These are phyloP conservation scores for Microdon myrmicae DNA, from an alignment of 2,888 invertebrate species.

Conservation along the genomic window DNA sequence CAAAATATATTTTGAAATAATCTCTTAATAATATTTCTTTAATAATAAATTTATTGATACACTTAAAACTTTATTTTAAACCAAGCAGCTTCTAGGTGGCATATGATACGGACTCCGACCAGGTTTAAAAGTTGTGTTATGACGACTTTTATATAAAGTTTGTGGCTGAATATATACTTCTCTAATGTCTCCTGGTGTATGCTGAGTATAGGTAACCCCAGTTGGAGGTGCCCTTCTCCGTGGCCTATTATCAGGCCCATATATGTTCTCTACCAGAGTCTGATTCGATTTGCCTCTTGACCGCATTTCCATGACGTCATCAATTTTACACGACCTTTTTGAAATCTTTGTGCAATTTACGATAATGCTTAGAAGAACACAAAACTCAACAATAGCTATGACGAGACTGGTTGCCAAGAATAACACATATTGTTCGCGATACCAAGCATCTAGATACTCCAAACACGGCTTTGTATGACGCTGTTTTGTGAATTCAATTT, in stretches of 20 bases:
- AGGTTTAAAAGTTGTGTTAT: constrained; percentile 63
- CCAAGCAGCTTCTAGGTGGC: constrained; percentile 61
- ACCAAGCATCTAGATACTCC: constrained; percentile 78
- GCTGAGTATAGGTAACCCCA: not conserved
- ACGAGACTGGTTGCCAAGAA: constrained; percentile 75
- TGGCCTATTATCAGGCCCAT: constrained; percentile 60
- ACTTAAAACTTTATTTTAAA: constrained; percentile 48
- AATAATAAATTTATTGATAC: not conserved
- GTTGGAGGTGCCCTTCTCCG: constrained; percentile 37
- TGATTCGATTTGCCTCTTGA: constrained; percentile 57
- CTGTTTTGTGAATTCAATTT: constrained; percentile 59
- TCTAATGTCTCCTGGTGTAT: constrained; percentile 57
- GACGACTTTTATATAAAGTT: constrained; percentile 62
- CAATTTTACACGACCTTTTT: constrained; percentile 53
- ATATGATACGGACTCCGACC: constrained; percentile 60
- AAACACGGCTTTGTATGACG: constrained; percentile 71
- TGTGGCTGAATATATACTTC: constrained; percentile 63
- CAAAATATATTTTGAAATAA: too few species aligned
- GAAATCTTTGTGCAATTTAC: constrained; percentile 75
- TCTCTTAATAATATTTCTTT: too few species aligned
- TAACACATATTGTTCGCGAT: constrained; percentile 77
- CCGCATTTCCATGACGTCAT: constrained; percentile 53
- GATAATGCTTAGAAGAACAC: constrained; percentile 76
- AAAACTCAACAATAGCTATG: constrained; percentile 78
- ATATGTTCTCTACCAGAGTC: constrained; percentile 62